Evolutionary conservation across 2,113 vertebrate genomes (phyloP).

Genomic region (Ivindomyrus marchei): DNA sequence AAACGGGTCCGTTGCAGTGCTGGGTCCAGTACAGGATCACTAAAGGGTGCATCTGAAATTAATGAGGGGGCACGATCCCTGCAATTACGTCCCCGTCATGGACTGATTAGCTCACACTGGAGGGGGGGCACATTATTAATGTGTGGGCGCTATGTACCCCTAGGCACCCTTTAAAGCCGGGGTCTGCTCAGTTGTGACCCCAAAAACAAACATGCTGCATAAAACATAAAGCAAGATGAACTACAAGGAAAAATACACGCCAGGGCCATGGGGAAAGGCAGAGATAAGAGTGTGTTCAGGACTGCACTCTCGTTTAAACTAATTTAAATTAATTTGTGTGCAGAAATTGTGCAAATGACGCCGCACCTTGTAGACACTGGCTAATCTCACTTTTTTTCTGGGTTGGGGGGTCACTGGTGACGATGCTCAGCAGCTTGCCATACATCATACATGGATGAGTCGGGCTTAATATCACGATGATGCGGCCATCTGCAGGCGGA

Average conservation of each 20-base stretch:
- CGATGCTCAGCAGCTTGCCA: background rate
- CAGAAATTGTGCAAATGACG: background rate
- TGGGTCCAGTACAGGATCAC: background rate
- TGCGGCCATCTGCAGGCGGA: background rate
- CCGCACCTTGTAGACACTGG: background rate
- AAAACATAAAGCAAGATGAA: background rate
- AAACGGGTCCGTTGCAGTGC: background rate
- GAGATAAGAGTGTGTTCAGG: background rate
- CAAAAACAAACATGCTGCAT: background rate
- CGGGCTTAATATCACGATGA: background rate
- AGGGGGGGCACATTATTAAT: background rate
- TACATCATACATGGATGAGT: background rate
- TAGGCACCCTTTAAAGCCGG: background rate
- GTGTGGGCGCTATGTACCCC: background rate
- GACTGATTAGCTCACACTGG: background rate
- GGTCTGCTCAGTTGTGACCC: background rate
- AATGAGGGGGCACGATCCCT: background rate
- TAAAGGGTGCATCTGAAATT: background rate
- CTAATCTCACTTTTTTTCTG: background rate
- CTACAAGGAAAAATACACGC: background rate
- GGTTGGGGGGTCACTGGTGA: background rate
- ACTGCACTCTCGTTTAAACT: background rate
- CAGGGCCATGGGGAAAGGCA: background rate
- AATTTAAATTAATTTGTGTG: background rate
- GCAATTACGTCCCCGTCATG: background rate